A percentile compares a stretch with the other conserved stretches of the same genome.
These are phyloP conservation scores for Actinernus sp. DNA, from an alignment of 92 coral and sea anemone species.

Conservation along the genomic window DNA sequence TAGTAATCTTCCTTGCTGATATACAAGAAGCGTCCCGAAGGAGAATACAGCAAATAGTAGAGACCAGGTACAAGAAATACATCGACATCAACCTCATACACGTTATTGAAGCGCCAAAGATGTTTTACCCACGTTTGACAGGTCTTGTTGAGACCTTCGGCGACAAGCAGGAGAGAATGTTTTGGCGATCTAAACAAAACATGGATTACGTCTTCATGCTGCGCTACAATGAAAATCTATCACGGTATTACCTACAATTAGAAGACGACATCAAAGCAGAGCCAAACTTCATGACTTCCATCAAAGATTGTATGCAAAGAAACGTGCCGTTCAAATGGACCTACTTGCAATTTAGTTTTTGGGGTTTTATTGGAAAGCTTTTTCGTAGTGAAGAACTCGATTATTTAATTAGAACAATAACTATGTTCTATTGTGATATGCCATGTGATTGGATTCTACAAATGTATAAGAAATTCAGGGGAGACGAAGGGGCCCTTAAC, in stretches of 20 bases:
- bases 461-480: neutral
- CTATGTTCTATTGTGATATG: slow-evolving; percentile 68
- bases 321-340: slow-evolving; percentile 49
- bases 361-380: slow-evolving; percentile 90
- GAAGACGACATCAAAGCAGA: slow-evolving; percentile 89
- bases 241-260: slow-evolving; percentile 83
- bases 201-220: slow-evolving; percentile 85
- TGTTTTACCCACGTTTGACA: slow-evolving; percentile 75
- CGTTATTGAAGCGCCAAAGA: slow-evolving; percentile 78
- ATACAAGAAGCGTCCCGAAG: slow-evolving; percentile 53
- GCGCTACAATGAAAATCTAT: slow-evolving; percentile 73
- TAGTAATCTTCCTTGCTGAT: slow-evolving; percentile 89
- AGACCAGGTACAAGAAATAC: slow-evolving; percentile 43
- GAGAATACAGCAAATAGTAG: slow-evolving; percentile 25
- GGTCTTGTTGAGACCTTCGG: slow-evolving; percentile 60
- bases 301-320: slow-evolving; percentile 60
- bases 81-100: slow-evolving; percentile 70
- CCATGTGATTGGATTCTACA: slow-evolving; percentile 53
- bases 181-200: slow-evolving; percentile 93
- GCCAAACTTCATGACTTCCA: slow-evolving; percentile 50
- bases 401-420: slow-evolving; percentile 45
- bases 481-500: slow-evolving; percentile 5
- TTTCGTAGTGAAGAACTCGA: slow-evolving; percentile 62
- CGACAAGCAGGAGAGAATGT: slow-evolving; percentile 71
- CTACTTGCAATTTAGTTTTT: slow-evolving; percentile 27